Base-by-base conservation (phyloP, 1,140 invertebrate genomes). In the Whitmania pigra region DNA sequence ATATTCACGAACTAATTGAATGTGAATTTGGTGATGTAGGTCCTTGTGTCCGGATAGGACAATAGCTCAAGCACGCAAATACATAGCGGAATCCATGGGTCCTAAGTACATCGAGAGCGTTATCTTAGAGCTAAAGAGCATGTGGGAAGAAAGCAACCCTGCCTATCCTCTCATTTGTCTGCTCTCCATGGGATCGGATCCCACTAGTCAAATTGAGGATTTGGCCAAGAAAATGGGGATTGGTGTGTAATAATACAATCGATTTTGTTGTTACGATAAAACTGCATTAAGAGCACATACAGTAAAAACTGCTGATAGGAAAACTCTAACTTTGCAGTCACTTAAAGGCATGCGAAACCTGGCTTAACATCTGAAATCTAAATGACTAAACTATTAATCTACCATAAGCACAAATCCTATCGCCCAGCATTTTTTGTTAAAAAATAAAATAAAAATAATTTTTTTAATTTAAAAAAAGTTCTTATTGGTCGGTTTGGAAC, bases 21-120 rank as follows among this genome's bases (percentile, higher is more conserved):
- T 63, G 22, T 9, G 1, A 18, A 7, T 18, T 63, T 17, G 57
- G 18, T 63, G 29, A 63, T 25, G 57, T 18, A 25, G 57, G 57
- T 93, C 90, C 0, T 97, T 93, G 93, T 95, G 93, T 83, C 93
- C 93, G 0, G 94, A 97, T 80, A 84, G 94, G 76, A 96, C 93
- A 7, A 84, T 97, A 22, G 91, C 92, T 0, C 69, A 71, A 31
- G 91, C 93, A 0, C 89, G 89, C 77, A 90, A 89, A 76, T 97
- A 95, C 78, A 90, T 96, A 29, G 87, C 89, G 87, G 91, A 92
- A 81, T 92, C 92, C 0, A 83, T 97, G 4, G 94, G 93, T 0
- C 84, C 87, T 17, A 89, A 92, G 79, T 97, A 93, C 79, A 90
- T 91, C 0, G 93, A 97, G 84, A 89, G 89, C 18, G 88, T 90